Conservation (phyloP, 2,797 vertebrate species). For the Myiotriccus ornatus region DNA sequence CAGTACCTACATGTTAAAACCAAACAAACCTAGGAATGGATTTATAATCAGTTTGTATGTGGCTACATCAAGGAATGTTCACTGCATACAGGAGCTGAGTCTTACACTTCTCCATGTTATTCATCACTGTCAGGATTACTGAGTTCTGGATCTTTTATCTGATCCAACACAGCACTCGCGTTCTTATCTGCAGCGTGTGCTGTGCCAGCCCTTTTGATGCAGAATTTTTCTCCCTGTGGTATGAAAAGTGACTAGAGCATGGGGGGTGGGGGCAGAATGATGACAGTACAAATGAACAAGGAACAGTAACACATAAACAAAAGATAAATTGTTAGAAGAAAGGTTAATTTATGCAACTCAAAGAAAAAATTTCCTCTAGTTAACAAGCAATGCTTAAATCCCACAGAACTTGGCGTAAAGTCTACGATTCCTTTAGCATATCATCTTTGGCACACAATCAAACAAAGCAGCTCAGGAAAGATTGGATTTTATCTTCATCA, state of each 20-base stretch:
- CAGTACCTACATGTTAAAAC: not conserved
- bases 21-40: not conserved
- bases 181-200: not conserved
- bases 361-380: not conserved
- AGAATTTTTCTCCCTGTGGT: not conserved
- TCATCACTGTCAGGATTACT: not conserved
- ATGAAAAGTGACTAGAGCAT: not conserved
- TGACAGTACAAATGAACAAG: slow-evolving; percentile 23
- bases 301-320: slow-evolving; percentile 43
- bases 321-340: slow-evolving; percentile 48
- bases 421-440: not conserved
- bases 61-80: not conserved
- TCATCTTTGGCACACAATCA: slow-evolving; percentile 20
- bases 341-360: slow-evolving; percentile 53
- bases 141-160: not conserved
- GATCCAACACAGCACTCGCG: not conserved
- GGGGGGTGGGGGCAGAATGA: not conserved
- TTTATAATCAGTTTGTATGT: not conserved
- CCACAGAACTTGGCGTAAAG: not conserved
- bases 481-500: slow-evolving; percentile 13
- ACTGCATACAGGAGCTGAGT: not conserved
- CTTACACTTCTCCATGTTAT: not conserved
- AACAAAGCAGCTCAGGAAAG: not conserved
- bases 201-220: not conserved
- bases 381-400: slow-evolving; percentile 20